These are phyloP conservation scores for Perizoma affinitatum DNA, from an alignment of 2,888 invertebrate genomes.

Conservation along the genomic window DNA sequence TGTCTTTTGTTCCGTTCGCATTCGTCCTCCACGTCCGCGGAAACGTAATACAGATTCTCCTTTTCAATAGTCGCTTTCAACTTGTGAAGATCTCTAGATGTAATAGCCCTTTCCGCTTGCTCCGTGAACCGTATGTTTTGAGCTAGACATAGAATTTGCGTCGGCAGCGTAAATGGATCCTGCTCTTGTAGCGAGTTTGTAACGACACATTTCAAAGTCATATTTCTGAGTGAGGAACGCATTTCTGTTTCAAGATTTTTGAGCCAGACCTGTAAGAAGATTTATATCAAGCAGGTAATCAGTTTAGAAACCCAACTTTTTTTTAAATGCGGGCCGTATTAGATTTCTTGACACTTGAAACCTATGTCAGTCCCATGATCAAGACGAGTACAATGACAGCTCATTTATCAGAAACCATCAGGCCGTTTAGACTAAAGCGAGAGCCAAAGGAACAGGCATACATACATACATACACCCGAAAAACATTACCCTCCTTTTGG, in stretches of 20 bases:
- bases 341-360: no score
- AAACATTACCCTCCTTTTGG: no score
- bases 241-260: constrained; percentile 92
- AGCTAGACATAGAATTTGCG: constrained; percentile 92
- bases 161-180: constrained; percentile 84
- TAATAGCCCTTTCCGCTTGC: constrained; percentile 92
- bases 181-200: constrained; percentile 75
- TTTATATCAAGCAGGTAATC: background rate
- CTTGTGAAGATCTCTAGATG: constrained; percentile 85
- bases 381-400: no score
- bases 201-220: constrained; percentile 84
- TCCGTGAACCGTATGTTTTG: constrained; percentile 94
- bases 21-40: constrained; percentile 80
- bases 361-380: no score
- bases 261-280: constrained; percentile 86
- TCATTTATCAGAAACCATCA: no score
- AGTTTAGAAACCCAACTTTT: background rate
- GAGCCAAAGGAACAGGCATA: no score
- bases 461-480: no score
- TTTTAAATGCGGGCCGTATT: no score
- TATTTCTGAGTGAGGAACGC: constrained; percentile 86
- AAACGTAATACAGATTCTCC: constrained; percentile 78
- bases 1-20: constrained; percentile 94
- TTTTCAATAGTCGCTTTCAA: constrained; percentile 78
- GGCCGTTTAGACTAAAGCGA: no score